These are phyloP conservation scores for Caenorhabditis sp. DNA, from an alignment of 2,888 invertebrate genomes.

Conservation along the genomic window DNA sequence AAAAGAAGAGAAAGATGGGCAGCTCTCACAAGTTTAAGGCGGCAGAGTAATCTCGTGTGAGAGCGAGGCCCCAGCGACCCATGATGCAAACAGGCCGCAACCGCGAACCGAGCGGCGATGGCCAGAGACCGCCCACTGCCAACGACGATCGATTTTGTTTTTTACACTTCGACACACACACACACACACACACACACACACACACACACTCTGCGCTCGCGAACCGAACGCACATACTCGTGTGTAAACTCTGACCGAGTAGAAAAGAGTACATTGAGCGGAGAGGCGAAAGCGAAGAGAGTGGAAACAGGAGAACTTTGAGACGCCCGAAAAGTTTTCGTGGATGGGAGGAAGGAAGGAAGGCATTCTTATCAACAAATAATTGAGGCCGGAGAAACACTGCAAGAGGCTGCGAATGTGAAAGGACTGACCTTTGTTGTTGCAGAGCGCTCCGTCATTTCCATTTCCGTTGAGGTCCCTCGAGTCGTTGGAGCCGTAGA, in stretches of 20 bases:
- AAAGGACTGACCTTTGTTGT: slow-evolving; percentile 24
- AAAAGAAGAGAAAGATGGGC: slow-evolving; percentile 2
- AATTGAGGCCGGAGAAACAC: slow-evolving; percentile 6
- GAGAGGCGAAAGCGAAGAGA: neutral
- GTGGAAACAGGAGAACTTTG: slow-evolving; percentile 12
- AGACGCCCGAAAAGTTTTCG: slow-evolving; percentile 15
- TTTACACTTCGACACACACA: slow-evolving; percentile 33
- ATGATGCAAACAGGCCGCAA: slow-evolving; percentile 47
- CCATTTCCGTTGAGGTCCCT: slow-evolving; percentile 1
- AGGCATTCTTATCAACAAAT: slow-evolving; percentile 35
- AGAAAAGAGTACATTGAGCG: slow-evolving; percentile 11
- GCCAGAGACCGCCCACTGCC: slow-evolving; percentile 35
- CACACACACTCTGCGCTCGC: slow-evolving; percentile 10
- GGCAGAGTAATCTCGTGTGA: slow-evolving; percentile 41
- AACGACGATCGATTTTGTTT: slow-evolving; percentile 46
- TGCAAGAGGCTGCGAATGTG: neutral
- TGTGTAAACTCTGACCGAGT: slow-evolving; percentile 48
- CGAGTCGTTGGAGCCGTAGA: slow-evolving; percentile 4
- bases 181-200: neutral
- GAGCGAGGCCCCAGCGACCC: slow-evolving; percentile 14
- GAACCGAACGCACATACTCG: slow-evolving; percentile 38
- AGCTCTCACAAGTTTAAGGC: slow-evolving; percentile 33
- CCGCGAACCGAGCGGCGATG: slow-evolving; percentile 38
- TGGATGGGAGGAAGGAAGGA: neutral
- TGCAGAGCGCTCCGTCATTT: slow-evolving; percentile 3